Evolutionary conservation across 2,797 vertebrate species (phyloP).

Genomic region (Basileuterus tristriatus): DNA sequence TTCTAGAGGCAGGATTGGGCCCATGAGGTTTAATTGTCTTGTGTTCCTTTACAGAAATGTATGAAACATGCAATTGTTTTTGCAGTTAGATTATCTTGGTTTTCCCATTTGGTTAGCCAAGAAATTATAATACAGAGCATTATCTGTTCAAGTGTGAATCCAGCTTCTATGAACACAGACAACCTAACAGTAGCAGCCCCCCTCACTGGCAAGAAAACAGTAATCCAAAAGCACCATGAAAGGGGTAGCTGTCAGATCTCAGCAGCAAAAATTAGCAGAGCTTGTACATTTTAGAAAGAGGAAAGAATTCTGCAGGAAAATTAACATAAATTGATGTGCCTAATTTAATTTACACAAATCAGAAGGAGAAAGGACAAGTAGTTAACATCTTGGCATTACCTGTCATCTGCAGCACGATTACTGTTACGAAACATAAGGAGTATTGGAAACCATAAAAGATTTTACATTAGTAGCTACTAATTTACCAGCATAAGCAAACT

Average conservation of each 20-base stretch:
- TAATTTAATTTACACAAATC: slow-evolving; percentile 17
- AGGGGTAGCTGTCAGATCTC: neutral
- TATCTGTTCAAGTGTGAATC: neutral
- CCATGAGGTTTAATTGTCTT: neutral
- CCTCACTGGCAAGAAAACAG: neutral
- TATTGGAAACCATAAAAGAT: neutral
- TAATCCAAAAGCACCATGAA: neutral
- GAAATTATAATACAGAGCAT: neutral
- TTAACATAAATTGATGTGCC: neutral
- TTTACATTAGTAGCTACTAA: neutral
- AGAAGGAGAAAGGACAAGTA: neutral
- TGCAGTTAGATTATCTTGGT: neutral
- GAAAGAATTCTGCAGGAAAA: neutral
- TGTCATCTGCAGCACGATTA: neutral
- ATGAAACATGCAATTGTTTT: neutral
- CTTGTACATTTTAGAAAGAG: neutral
- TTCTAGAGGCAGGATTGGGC: neutral
- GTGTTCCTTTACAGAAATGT: neutral
- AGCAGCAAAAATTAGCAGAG: neutral
- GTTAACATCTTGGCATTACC: neutral
- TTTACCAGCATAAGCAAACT: neutral
- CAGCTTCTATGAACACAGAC: neutral
- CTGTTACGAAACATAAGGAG: neutral
- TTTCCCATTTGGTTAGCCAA: neutral
- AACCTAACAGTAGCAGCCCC: neutral